Evolutionary conservation across 2,113 vertebrate genomes (phyloP).

Genomic region (Phylloscopus whistleri): DNA sequence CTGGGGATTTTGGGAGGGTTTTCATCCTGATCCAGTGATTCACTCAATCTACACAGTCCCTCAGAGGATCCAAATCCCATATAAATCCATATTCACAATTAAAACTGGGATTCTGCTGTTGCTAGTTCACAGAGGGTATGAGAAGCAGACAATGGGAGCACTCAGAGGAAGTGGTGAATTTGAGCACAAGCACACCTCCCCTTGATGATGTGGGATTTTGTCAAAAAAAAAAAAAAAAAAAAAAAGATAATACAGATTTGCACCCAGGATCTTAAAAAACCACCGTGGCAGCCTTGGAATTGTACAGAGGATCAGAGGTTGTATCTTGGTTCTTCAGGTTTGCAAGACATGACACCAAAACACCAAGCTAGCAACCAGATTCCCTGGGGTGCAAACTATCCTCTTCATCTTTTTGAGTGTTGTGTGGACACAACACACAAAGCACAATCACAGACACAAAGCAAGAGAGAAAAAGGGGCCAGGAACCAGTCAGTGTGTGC

Average conservation of each 20-base stretch:
- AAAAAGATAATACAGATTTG: not conserved
- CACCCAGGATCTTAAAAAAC: not conserved
- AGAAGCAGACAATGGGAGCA: not conserved
- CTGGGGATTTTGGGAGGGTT: not conserved
- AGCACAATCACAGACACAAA: too few species aligned
- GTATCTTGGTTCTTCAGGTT: not conserved
- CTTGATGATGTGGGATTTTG: not conserved
- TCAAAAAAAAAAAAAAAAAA: not conserved
- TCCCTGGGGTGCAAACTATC: not conserved
- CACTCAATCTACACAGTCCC: rapidly evolving
- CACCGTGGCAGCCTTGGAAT: not conserved
- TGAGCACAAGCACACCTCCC: not conserved
- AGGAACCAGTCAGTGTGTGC: not conserved
- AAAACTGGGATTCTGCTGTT: not conserved
- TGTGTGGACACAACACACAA: not conserved
- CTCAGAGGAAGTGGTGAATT: not conserved
- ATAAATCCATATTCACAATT: not conserved
- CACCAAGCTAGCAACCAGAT: not conserved
- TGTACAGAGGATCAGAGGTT: not conserved
- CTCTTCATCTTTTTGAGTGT: not conserved
- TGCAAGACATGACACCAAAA: not conserved
- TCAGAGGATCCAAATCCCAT: not conserved
- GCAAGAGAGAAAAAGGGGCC: not conserved
- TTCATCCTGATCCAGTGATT: not conserved
- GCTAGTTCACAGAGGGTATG: rapidly evolving